A percentile compares a stretch with the other conserved stretches of the same genome.
Conservation (phyloP, 1,140 invertebrate species). For the Drosophila neocordata region DNA sequence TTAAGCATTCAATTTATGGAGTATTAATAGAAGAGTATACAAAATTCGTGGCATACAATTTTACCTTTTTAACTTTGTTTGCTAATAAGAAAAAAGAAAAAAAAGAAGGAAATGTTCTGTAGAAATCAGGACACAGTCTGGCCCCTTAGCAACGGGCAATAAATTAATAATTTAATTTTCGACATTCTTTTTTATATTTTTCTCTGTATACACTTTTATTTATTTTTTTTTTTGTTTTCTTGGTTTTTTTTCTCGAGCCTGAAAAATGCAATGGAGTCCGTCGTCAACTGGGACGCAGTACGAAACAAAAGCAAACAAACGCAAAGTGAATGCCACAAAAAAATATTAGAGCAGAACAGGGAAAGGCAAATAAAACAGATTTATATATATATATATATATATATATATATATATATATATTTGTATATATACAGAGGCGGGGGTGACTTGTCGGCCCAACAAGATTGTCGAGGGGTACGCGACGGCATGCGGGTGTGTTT, state of each 20-base stretch:
- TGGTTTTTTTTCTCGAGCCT: not conserved
- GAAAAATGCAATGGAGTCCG: not conserved
- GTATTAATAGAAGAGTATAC: not conserved
- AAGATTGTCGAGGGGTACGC: constrained; percentile 33
- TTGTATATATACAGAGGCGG: too few species aligned
- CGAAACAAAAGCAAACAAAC: constrained; percentile 64
- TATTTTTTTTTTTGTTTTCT: not conserved
- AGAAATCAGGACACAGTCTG: constrained; percentile 15
- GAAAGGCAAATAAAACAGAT: constrained; percentile 79
- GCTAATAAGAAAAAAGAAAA: constrained; percentile 18
- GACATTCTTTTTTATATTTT: constrained; percentile 68
- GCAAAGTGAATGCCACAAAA: constrained; percentile 51
- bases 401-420: too few species aligned
- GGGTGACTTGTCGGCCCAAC: constrained; percentile 2
- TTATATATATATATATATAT: constrained; percentile 38
- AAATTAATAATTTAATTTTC: constrained; percentile 82
- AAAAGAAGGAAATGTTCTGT: constrained; percentile 44
- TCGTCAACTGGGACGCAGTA: constrained; percentile 29
- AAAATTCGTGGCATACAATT: not conserved
- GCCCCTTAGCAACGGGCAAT: constrained; percentile 57
- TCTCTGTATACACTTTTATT: not conserved
- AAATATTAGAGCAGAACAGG: constrained; percentile 70
- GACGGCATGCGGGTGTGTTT: constrained; percentile 67
- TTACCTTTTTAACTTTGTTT: constrained; percentile 25
- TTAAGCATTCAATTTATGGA: too few species aligned